Evolutionary conservation across 2,888 invertebrate species (phyloP), one percentile per base, ranked within the genome.

Genomic region (Sicus ferrugineus): DNA sequence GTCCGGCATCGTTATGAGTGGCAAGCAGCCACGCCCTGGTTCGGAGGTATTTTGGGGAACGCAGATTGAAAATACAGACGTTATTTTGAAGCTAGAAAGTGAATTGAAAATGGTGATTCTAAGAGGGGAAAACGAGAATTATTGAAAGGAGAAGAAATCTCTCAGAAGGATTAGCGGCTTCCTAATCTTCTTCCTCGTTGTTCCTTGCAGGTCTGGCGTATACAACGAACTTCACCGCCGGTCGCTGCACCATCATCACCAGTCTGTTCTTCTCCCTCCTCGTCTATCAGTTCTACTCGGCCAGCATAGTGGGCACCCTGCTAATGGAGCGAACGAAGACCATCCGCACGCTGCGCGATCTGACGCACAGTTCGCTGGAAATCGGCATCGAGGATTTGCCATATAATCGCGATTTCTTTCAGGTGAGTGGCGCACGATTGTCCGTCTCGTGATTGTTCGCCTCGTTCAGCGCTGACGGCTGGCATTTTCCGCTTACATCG

Each of bases 211-310:
- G 78, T 64, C 73, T 83, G 69, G 76, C 82, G 6, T 80, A 81
- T 73, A 79, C 82, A 34, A 83, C 83, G 48, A 79, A 75, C 66
- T 82, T 82, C 0, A 82, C 86, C 26, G 87, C 90, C 0, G 86
- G 88, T 2, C 88, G 89, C 70, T 82, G 89, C 54, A 83, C 89
- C 28, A 84, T 88, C 3, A 85, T 89, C 65, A 86, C 86, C 1
- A 87, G 87, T 1, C 86, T 89, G 58, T 65, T 90, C 1, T 90
- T 89, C 79, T 86, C 89, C 0, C 86, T 90, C 72, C 86, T 89
- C 21, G 83, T 91, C 56, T 91, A 90, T 80, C 91, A 91, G 78
- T 91, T 90, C 80, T 92, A 91, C 80, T 91, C 90, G 54, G 91
- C 90, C 1, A 89, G 89, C 61, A 89, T 92, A 61, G 90, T 91